Base-by-base conservation (phyloP, 2,797 vertebrate species). In the Arrhamphus sclerolepis region DNA sequence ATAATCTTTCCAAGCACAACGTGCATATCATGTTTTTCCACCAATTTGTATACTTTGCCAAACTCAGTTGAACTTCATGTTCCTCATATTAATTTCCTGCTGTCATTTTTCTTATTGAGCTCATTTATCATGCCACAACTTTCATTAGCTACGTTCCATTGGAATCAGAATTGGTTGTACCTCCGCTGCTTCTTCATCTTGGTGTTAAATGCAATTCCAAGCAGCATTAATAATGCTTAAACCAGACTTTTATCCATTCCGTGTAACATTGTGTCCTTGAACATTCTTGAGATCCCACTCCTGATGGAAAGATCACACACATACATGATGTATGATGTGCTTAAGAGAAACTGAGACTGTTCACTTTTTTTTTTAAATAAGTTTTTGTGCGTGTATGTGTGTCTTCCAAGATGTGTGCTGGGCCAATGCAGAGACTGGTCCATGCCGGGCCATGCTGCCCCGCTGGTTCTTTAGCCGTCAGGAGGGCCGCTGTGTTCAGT, bases 391-490 rank as follows among this genome's bases (percentile, higher is more conserved):
- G 6, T 26, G 24, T 26, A 42, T 93, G 24, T 85, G 71, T 87
- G 73, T 94, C 81, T 91, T 92, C 87, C 90, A 94, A 99, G 97
- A 98, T 91, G 97, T 99, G 89, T 99, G 97, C 92, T 96, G 94
- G 92, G 94, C 96, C 90, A 93, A 92, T 77, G 96, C 97, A 0
- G 95, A 98, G 93, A 97, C 96, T 0, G 97, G 97, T 66, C 97
- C 96, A 0, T 99, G 97, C 91, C 93, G 93, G 65, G 95, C 95
- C 61, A 94, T 97, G 95, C 94, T 98, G 93, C 91, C 95, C 89
- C 96, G 97, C 91, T 99, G 97, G 97, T 98, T 93, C 93, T 99
- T 95, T 95, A 96, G 97, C 80, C 90, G 92, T 72, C 87, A 93
- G 44, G 95, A 98, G 89, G 94, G 95, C 85, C 95, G 92, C 87